phyloP scores from a whole-genome alignment of 2,797 vertebrate genomes.

The Antrozous pallidus region DNA sequence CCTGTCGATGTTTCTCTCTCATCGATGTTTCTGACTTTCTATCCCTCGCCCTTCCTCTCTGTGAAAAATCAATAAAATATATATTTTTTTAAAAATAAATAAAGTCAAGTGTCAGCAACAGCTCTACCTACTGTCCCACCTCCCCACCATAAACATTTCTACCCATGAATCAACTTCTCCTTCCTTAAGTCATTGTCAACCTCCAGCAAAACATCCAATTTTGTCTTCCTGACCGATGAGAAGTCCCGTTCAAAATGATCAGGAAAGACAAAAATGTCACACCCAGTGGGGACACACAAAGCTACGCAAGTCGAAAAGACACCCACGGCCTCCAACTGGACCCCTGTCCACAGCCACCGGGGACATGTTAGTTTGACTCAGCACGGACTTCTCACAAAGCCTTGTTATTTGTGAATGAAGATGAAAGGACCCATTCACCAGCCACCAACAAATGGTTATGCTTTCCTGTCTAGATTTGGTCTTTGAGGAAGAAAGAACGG shows the following conservation, averaged over 20 bases:
- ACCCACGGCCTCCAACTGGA: not conserved
- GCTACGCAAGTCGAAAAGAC: not conserved
- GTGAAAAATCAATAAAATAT: too few species aligned
- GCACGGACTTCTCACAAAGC: not conserved
- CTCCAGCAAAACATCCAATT: not conserved
- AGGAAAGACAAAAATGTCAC: not conserved
- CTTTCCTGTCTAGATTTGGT: slow-evolving; percentile 52
- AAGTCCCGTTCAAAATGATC: not conserved
- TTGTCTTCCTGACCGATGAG: not conserved
- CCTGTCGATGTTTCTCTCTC: too few species aligned
- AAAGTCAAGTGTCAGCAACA: not conserved
- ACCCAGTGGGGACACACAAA: not conserved
- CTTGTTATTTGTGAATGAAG: slow-evolving; percentile 63
- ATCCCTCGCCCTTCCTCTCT: too few species aligned
- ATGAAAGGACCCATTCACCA: slow-evolving; percentile 54
- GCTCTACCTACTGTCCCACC: not conserved
- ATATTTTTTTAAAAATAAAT: too few species aligned
- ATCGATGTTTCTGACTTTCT: too few species aligned
- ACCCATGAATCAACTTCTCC: not conserved
- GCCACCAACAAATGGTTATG: not conserved
- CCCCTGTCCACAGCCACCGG: not conserved
- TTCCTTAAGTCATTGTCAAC: not conserved
- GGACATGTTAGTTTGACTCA: not conserved
- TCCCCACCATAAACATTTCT: not conserved
- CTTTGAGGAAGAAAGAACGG: slow-evolving; percentile 50